phyloP scores from a whole-genome alignment of 1,140 invertebrate genomes.

The Aphaenogaster ashmeadi region DNA sequence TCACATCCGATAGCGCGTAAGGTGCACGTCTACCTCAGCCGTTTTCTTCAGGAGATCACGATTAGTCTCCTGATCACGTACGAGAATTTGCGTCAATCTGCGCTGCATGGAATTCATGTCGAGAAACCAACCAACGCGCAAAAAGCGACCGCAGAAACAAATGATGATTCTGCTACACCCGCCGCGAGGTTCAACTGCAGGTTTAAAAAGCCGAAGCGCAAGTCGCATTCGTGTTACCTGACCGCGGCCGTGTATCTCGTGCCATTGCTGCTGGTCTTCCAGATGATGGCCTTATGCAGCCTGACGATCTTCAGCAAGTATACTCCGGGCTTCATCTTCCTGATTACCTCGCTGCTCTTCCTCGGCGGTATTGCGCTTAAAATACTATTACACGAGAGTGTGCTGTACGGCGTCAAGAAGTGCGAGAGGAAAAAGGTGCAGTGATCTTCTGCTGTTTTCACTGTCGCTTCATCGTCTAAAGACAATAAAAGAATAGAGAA shows the following conservation, averaged over 20 bases:
- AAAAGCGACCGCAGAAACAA: not conserved
- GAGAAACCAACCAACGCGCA: not conserved
- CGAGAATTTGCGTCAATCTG: slow-evolving; percentile 67
- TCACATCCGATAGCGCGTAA: slow-evolving; percentile 81
- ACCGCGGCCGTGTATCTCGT: slow-evolving; percentile 81
- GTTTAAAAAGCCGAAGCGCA: slow-evolving; percentile 71
- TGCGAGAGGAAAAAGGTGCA: slow-evolving; percentile 74
- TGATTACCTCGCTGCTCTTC: slow-evolving; percentile 79
- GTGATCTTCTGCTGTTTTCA: slow-evolving; percentile 50
- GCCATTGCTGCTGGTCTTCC: slow-evolving; percentile 79
- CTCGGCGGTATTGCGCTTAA: slow-evolving; percentile 82
- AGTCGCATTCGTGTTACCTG: slow-evolving; percentile 71
- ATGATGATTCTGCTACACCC: not conserved
- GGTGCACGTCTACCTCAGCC: slow-evolving; percentile 78
- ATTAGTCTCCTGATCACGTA: slow-evolving; percentile 80
- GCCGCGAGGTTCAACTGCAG: not conserved
- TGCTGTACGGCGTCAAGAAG: slow-evolving; percentile 9
- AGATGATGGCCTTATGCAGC: slow-evolving; percentile 77
- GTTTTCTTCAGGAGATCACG: slow-evolving; percentile 76
- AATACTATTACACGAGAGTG: slow-evolving; percentile 79
- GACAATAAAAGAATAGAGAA: slow-evolving; percentile 25
- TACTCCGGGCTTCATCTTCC: slow-evolving; percentile 85
- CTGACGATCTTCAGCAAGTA: slow-evolving; percentile 81
- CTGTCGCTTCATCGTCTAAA: slow-evolving; percentile 8
- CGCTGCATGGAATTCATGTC: slow-evolving; percentile 55